phyloP scores from a whole-genome alignment of 2,888 invertebrate species.

The Listrodromus nycthemerus region DNA sequence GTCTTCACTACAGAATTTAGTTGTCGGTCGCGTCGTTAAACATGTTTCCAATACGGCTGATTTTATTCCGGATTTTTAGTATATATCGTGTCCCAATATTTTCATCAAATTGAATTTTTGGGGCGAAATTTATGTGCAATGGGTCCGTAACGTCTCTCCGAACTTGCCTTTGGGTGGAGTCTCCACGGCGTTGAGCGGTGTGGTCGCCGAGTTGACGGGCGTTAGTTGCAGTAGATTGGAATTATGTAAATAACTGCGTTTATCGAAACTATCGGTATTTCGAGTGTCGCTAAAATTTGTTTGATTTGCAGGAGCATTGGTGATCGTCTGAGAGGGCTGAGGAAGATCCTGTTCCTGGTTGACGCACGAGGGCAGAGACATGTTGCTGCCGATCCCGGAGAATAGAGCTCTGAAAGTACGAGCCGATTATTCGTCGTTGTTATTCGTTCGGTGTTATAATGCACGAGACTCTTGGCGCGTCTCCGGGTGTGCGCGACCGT shows the following conservation, averaged over 20 bases:
- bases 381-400: constrained; percentile 80
- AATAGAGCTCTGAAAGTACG: constrained; percentile 76
- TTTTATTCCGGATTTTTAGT: background rate
- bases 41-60: no score
- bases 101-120: no score
- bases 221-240: constrained; percentile 77
- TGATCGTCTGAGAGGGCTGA: constrained; percentile 55
- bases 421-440: constrained; percentile 8
- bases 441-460: constrained; percentile 10
- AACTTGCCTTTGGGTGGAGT: constrained; percentile 67
- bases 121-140: background rate
- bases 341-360: constrained; percentile 76
- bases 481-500: background rate
- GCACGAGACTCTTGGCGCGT: background rate
- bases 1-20: no score
- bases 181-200: constrained; percentile 75
- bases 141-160: background rate
- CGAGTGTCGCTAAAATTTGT: constrained; percentile 48
- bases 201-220: constrained; percentile 75
- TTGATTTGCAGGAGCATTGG: constrained; percentile 63
- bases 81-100: no score
- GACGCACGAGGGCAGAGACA: constrained; percentile 80
- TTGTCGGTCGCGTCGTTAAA: no score
- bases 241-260: constrained; percentile 55
- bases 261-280: constrained; percentile 61